Percentiles rank a stretch among this genome's conserved stretches.
phyloP scores from a whole-genome alignment of 2,888 invertebrate genomes.

The Gari tellinella region DNA sequence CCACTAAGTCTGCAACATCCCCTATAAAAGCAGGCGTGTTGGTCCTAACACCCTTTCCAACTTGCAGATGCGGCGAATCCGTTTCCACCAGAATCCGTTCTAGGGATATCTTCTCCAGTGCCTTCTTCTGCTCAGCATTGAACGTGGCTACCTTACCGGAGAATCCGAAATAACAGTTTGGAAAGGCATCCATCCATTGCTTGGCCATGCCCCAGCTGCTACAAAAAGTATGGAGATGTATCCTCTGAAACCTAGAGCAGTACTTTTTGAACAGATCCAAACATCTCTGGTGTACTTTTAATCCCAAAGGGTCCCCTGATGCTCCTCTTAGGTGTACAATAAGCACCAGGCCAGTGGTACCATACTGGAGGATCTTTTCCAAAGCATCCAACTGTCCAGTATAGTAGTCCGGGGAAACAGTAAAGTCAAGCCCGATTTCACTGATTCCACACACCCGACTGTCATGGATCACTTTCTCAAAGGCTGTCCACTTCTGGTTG shows the following conservation, averaged over 20 bases:
- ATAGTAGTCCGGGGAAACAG: background rate
- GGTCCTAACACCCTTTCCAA: background rate
- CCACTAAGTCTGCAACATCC: constrained; percentile 3
- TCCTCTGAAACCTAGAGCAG: too few relatives aligned
- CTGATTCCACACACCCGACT: background rate
- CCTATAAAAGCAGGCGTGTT: background rate
- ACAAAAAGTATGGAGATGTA: background rate
- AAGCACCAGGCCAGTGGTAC: background rate
- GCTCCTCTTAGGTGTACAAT: constrained; percentile 3
- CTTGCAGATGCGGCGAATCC: too few relatives aligned
- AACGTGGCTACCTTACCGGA: constrained; percentile 3
- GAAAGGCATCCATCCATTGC: constrained; percentile 4
- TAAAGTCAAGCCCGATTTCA: background rate
- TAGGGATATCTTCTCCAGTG: background rate
- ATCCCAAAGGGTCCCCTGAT: background rate
- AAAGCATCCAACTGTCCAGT: background rate
- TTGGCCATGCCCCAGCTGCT: constrained; percentile 2
- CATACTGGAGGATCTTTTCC: background rate
- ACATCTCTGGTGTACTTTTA: background rate
- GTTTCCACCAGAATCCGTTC: background rate
- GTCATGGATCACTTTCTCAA: background rate
- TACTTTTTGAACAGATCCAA: background rate
- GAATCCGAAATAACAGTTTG: too few relatives aligned
- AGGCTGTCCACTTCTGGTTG: background rate
- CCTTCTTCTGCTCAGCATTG: background rate